A percentile compares a stretch with the other conserved stretches of the same genome.
These are phyloP conservation scores for Pachydiplax longipennis DNA, from an alignment of 2,888 invertebrate species.

Conservation along the genomic window DNA sequence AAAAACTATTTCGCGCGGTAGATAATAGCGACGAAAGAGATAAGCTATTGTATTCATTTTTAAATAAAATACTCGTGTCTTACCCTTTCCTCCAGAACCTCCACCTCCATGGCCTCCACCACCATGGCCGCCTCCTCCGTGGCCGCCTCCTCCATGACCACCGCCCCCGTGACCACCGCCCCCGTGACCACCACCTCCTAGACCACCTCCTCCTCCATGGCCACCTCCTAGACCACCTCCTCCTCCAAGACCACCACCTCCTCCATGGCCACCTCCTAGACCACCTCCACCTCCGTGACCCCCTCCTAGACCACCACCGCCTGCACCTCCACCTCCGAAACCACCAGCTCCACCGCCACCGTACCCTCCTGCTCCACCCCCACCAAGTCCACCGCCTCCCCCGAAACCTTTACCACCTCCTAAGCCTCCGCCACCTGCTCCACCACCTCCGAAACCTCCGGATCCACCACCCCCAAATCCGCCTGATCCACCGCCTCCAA, in stretches of 20 bases:
- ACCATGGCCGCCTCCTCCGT: background rate
- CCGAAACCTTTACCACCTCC: background rate
- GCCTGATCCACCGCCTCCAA: background rate
- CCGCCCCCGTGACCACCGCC: background rate
- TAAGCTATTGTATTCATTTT: too few species aligned
- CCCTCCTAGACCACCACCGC: background rate
- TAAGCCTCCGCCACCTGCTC: background rate
- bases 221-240: background rate
- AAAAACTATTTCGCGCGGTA: too few species aligned
- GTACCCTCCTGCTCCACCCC: background rate
- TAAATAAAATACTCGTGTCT: too few species aligned
- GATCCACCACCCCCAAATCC: background rate
- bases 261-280: background rate
- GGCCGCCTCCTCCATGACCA: background rate
- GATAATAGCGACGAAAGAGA: too few species aligned
- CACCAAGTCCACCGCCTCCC: background rate
- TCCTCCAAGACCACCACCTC: background rate
- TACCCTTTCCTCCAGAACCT: background rate
- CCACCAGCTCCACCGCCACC: background rate
- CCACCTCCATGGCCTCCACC: slow-evolving; percentile 1
- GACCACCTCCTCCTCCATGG: background rate
- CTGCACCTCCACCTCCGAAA: background rate
- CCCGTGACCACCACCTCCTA: background rate
- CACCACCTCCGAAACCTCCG: background rate
- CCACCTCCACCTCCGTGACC: background rate